Evolutionary conservation across 2,888 invertebrate genomes (phyloP), one percentile per base, ranked within the genome.

Genomic region (Nephrotoma appendiculata): DNA sequence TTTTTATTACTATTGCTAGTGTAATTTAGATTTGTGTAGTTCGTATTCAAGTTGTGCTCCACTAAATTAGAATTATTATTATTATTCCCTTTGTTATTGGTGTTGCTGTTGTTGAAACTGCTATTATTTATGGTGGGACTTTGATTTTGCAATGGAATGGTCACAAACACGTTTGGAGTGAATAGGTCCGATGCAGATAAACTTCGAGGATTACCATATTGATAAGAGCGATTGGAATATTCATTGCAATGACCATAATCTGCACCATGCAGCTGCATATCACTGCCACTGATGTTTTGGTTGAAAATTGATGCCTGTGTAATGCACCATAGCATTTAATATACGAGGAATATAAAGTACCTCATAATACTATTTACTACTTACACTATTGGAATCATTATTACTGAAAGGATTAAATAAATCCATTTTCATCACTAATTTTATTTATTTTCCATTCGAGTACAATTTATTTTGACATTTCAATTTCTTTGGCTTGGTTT

Each of bases 1-100:
- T 88, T 89, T 83, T 87, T 45, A 15, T 41, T 57, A 57, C 7
- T 57, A 42, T 12, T 41, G 6, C 7, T 41, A 15, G 12, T 84
- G 15, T 42, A 84, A 15, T 41, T 84, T 42, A 84, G 5, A 42
- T 41, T 84, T 71, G 71, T 71, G 9, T 71, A 71, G 71, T 71
- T 71, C 9, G 31, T 71, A 31, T 71, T 57, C 15, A 57, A 19
- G 1, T 19, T 19, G 11, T 71, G 11, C 4, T 71, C 31, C 5
- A 71, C 31, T 31, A 71, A 2, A 31, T 19, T 44, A 44, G 31
- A 2, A 31, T 19, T 44, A 44, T 11, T 42, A 85, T 44, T 9
- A 85, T 15, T 11, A 85, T 19, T 43, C 6, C 15, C 12, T 4
- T 7, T n/a, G 52, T 52, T 85, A 42, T 15, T 85, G 42, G n/a